Evolutionary conservation across 2,888 invertebrate genomes (phyloP), one percentile per base, ranked within the genome.

Genomic region (Acleris emargana): DNA sequence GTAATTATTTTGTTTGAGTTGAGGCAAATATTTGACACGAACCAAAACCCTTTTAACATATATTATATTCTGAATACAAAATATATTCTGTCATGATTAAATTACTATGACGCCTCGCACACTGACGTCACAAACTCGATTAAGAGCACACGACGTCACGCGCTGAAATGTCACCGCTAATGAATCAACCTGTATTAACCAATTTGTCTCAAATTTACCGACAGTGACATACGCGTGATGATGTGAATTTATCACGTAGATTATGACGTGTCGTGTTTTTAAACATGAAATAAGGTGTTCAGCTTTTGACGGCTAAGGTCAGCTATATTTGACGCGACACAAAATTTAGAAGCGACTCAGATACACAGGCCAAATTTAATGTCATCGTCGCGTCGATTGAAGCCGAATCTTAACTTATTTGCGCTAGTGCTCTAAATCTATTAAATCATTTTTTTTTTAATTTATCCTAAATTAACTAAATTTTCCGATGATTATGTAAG

Each of bases 181-280:
- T 61, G 51, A 57, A 60, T 68, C 64, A 61, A 38, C 49, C 54
- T 45, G 59, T 54, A 68, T 68, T 68, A 61, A 64, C 55, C 68
- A 64, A 68, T 68, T 64, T 61, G 49, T 52, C 57, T 54, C 60
- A 45, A 60, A 64, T 64, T 68, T 64, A 57, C 63, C 43, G 25
- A 49, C 55, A 59, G 45, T 67, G 60, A 47, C 20, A 54, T 55
- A 54, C 38, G 47, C 16, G 50, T 2, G 42, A 17, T n/a, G 45
- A 3, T 53, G 18, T 43, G 42, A n/a, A 42, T 57, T 22, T 43
- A n/a, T 20, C 22, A 42, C 42, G 45, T 20, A 5, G 42, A 1
- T 43, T 43, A 43, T n/a, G 43, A n/a, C 43, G 45, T 45, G n/a
- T 45, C 5, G 6, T 45, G 45, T 45, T 13, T 45, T 16, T 17